Percentiles rank a stretch among this genome's conserved stretches.
phyloP scores from a whole-genome alignment of 2,113 vertebrate genomes.

The Planiliza haematocheilus region DNA sequence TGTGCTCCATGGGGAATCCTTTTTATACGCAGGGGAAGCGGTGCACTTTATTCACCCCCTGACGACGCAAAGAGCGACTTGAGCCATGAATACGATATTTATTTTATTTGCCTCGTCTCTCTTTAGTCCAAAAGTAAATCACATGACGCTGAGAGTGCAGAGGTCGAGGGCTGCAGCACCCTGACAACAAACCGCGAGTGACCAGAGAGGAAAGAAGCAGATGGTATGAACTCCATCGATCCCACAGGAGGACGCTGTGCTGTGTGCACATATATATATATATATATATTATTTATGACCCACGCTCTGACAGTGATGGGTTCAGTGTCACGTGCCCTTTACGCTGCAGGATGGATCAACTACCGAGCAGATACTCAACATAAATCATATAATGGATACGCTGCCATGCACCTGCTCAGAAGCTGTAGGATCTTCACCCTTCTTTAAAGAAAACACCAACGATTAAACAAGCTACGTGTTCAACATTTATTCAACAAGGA shows the following conservation, averaged over 20 bases:
- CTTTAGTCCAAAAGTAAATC: neutral
- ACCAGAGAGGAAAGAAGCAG: neutral
- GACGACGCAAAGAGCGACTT: slow-evolving; percentile 16
- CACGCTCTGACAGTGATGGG: slow-evolving; percentile 9
- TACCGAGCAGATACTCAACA: neutral
- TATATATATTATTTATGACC: slow-evolving; percentile 25
- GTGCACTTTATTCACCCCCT: slow-evolving; percentile 26
- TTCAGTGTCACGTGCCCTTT: slow-evolving; percentile 1
- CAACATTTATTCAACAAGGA: no score
- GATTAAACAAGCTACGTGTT: no score
- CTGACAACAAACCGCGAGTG: no score
- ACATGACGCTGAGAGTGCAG: neutral
- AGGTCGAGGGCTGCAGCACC: neutral
- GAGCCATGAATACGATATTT: slow-evolving; percentile 3
- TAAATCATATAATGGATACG: neutral
- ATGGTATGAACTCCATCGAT: slow-evolving; percentile 30
- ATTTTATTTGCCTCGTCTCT: neutral
- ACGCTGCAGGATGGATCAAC: neutral
- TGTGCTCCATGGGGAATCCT: slow-evolving; percentile 56
- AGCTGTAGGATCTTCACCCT: no score
- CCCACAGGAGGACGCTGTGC: neutral
- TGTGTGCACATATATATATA: neutral
- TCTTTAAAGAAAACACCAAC: no score
- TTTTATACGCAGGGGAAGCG: slow-evolving; percentile 17
- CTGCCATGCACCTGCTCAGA: no score